Conservation (phyloP, 2,888 invertebrate genomes). For the Synergus umbraculus region DNA sequence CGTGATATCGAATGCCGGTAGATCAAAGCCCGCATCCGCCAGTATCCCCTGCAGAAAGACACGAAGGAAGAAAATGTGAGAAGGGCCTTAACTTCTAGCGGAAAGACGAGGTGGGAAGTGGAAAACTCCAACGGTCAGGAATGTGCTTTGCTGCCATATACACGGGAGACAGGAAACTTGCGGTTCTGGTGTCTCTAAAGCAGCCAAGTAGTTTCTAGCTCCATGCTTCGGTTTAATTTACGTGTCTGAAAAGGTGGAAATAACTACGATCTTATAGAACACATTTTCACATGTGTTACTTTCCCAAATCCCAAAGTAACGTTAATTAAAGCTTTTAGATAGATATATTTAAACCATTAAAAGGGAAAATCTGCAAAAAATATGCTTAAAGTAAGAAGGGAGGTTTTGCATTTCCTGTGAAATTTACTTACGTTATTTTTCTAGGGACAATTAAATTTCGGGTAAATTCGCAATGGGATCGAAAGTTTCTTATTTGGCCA, state of each 20-base stretch:
- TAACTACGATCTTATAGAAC: neutral
- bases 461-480: neutral
- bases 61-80: constrained; percentile 45
- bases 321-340: neutral
- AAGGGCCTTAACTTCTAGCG: constrained; percentile 5
- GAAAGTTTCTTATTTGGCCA: neutral
- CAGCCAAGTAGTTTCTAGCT: constrained; percentile 1
- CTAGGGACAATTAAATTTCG: neutral
- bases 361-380: neutral
- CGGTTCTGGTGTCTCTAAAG: constrained; percentile 34
- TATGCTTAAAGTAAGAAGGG: neutral
- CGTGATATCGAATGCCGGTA: constrained; percentile 64
- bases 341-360: neutral
- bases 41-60: constrained; percentile 45
- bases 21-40: constrained; percentile 64
- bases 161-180: constrained; percentile 28
- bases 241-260: neutral
- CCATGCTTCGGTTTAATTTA: constrained; percentile 8
- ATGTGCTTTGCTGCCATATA: constrained; percentile 24
- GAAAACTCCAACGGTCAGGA: constrained; percentile 37
- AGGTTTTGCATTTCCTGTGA: neutral
- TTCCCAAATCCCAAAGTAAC: neutral
- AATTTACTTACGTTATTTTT: neutral
- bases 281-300: neutral
- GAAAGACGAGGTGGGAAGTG: constrained; percentile 32